Conservation (phyloP, 1,140 invertebrate species). For the Heliconius hewitsoni region DNA sequence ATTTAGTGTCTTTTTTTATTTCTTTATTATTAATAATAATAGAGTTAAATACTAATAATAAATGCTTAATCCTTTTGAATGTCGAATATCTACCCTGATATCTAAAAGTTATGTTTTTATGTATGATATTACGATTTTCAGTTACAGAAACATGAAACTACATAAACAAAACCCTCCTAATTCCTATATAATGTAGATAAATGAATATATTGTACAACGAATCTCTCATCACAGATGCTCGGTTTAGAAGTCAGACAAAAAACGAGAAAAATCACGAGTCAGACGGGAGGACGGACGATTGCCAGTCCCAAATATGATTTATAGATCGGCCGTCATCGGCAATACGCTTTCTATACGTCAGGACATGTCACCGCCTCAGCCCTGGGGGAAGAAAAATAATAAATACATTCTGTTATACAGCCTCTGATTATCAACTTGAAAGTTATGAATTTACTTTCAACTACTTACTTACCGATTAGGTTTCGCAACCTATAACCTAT, state of each 20-base stretch:
- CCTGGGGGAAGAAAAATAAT: slow-evolving; percentile 59
- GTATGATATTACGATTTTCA: neutral
- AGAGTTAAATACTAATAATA: neutral
- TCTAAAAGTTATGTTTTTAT: too few species aligned
- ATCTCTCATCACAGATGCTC: slow-evolving; percentile 61
- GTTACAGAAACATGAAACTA: neutral
- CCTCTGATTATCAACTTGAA: slow-evolving; percentile 13
- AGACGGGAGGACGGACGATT: slow-evolving; percentile 72
- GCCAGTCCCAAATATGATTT: slow-evolving; percentile 77
- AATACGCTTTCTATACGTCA: slow-evolving; percentile 79
- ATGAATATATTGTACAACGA: slow-evolving; percentile 8
- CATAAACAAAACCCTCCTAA: neutral
- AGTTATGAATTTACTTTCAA: neutral
- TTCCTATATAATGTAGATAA: slow-evolving; percentile 7
- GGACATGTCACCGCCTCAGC: slow-evolving; percentile 62
- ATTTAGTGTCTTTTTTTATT: neutral
- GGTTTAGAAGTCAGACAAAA: slow-evolving; percentile 77
- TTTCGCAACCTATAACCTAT: too few species aligned
- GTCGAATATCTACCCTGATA: too few species aligned
- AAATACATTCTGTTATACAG: slow-evolving; percentile 49
- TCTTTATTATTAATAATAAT: neutral
- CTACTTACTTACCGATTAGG: too few species aligned
- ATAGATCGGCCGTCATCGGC: slow-evolving; percentile 76
- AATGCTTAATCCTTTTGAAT: neutral
- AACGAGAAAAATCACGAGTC: slow-evolving; percentile 70